Conservation (phyloP, 2,113 vertebrate genomes). For the Porphyrio hochstetteri region DNA sequence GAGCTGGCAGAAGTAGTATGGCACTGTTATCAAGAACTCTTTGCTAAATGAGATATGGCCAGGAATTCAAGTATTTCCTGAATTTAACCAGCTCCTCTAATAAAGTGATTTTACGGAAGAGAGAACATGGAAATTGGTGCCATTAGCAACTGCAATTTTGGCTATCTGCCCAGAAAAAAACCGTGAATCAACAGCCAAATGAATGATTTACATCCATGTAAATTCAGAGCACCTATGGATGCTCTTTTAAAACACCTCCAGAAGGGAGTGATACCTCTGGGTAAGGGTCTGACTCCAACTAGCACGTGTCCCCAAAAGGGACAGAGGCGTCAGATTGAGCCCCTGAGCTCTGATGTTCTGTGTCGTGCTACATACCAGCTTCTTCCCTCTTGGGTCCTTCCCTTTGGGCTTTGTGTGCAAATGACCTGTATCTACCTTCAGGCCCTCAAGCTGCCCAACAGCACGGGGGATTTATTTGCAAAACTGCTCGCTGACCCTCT, state of each 20-base stretch:
- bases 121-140: neutral
- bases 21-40: neutral
- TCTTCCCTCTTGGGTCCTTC: neutral
- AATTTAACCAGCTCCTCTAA: constrained; percentile 42
- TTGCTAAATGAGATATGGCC: neutral
- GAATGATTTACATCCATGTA: neutral
- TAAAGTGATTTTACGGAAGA: constrained; percentile 41
- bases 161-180: neutral
- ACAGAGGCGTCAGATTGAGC: neutral
- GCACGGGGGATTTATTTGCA: neutral
- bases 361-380: neutral
- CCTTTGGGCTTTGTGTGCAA: neutral
- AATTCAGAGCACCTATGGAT: neutral
- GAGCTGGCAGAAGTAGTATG: neutral
- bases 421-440: neutral
- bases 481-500: neutral
- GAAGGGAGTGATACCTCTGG: neutral
- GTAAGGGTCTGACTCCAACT: neutral
- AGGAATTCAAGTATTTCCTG: constrained; percentile 30
- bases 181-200: neutral
- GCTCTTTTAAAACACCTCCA: neutral
- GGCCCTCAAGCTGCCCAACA: neutral
- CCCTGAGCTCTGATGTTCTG: neutral
- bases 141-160: constrained; percentile 28
- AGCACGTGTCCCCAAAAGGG: neutral